A percentile compares a stretch with the other conserved stretches of the same genome.
Evolutionary conservation across 2,888 invertebrate genomes (phyloP).

Genomic region (Standfussiana lucernea): DNA sequence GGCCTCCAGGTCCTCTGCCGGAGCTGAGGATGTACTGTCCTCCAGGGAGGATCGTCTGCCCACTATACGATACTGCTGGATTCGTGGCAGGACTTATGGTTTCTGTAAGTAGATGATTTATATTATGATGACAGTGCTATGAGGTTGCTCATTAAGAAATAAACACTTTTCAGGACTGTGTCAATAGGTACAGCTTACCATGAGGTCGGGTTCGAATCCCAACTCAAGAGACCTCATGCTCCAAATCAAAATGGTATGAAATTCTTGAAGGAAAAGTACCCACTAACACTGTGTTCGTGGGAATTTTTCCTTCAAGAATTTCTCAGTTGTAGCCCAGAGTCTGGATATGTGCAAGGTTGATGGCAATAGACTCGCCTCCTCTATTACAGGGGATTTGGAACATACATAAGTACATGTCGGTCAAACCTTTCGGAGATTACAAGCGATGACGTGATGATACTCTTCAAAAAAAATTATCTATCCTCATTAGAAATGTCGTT

Average conservation of each 20-base stretch:
- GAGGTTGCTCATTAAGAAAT: neutral
- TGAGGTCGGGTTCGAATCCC: neutral
- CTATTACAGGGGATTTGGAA: neutral
- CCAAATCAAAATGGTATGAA: neutral
- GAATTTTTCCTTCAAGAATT: neutral
- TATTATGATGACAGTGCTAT: neutral
- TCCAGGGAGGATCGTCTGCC: constrained; percentile 81
- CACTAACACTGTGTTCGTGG: no score
- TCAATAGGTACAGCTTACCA: neutral
- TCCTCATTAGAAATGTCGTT: neutral
- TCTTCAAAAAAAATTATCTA: neutral
- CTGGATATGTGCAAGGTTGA: neutral
- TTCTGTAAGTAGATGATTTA: constrained; percentile 78
- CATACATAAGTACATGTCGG: neutral
- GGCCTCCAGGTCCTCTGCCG: constrained; percentile 79
- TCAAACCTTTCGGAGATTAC: neutral
- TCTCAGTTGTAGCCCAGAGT: neutral
- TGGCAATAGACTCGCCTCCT: neutral
- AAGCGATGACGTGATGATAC: neutral
- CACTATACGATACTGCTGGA: constrained; percentile 84
- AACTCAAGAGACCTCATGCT: neutral
- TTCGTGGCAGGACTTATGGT: constrained; percentile 87
- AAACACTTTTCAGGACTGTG: neutral
- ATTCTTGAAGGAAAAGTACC: no score
- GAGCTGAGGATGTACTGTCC: constrained; percentile 87